Percentiles rank a stretch among this genome's conserved stretches.
phyloP scores from a whole-genome alignment of 2,888 invertebrate genomes.

The Synanthedon myopaeformis region DNA sequence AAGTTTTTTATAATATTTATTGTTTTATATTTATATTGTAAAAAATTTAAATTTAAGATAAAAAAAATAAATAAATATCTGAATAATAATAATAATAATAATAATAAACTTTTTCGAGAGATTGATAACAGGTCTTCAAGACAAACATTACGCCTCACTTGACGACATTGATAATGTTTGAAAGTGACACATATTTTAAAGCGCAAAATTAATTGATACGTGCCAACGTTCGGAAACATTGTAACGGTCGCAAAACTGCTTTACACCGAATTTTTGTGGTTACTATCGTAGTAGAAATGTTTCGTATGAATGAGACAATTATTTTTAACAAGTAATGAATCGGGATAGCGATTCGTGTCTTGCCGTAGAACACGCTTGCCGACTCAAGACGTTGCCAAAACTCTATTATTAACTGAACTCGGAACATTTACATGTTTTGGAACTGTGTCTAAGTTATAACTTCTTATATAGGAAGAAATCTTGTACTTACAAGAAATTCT shows the following conservation, averaged over 20 bases:
- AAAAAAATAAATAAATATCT: no score
- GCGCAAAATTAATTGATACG: constrained; percentile 4
- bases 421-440: neutral
- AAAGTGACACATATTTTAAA: neutral
- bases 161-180: neutral
- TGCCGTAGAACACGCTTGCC: constrained; percentile 17
- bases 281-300: constrained; percentile 60
- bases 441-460: neutral
- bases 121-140: neutral
- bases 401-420: constrained; percentile 18
- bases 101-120: no score
- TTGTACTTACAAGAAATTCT: no score
- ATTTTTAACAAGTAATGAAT: constrained; percentile 57
- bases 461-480: neutral
- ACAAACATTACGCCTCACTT: neutral
- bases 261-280: constrained; percentile 56
- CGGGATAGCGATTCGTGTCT: constrained; percentile 8
- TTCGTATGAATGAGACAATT: constrained; percentile 62
- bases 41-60: no score
- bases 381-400: constrained; percentile 39
- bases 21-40: no score
- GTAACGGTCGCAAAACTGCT: constrained; percentile 46
- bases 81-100: no score
- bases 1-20: no score
- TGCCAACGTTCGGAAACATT: constrained; percentile 31